Percentiles rank a stretch among this genome's conserved stretches.
Evolutionary conservation across 2,113 vertebrate species (phyloP).

Genomic region (Misgurnus anguillicaudatus): DNA sequence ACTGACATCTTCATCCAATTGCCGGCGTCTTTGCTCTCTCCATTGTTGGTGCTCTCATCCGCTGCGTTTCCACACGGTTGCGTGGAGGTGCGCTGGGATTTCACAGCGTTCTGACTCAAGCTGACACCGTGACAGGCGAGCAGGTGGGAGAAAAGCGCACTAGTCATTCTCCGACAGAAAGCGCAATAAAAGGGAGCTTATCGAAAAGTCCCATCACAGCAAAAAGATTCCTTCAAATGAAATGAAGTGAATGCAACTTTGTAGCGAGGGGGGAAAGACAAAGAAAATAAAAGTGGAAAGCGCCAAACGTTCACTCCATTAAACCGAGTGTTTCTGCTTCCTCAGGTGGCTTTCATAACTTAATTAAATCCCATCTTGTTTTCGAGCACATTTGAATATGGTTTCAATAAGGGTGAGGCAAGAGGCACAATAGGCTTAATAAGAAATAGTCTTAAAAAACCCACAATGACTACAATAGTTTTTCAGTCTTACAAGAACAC

Average conservation of each 20-base stretch:
- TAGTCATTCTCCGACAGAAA: slow-evolving; percentile 45
- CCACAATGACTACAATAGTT: neutral
- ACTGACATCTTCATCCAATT: slow-evolving; percentile 77
- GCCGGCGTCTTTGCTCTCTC: slow-evolving; percentile 59
- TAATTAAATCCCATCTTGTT: slow-evolving; percentile 56
- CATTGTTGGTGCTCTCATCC: slow-evolving; percentile 71
- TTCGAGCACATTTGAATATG: slow-evolving; percentile 53
- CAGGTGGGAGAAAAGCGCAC: slow-evolving; percentile 51
- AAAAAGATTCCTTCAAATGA: slow-evolving; percentile 34
- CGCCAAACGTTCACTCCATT: slow-evolving; percentile 31
- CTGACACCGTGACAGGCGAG: slow-evolving; percentile 53
- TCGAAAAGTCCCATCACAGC: slow-evolving; percentile 20
- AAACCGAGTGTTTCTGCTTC: slow-evolving; percentile 52
- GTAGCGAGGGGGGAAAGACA: neutral
- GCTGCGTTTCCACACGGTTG: slow-evolving; percentile 77
- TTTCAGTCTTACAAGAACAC: neutral
- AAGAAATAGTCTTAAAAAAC: neutral
- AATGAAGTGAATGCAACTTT: slow-evolving; percentile 34
- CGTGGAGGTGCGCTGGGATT: slow-evolving; percentile 75
- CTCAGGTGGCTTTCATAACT: slow-evolving; percentile 52
- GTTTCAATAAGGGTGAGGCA: slow-evolving; percentile 43
- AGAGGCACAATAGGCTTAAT: slow-evolving; percentile 46
- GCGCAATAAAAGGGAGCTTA: slow-evolving; percentile 40
- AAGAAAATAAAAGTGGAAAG: slow-evolving; percentile 34
- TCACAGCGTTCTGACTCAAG: slow-evolving; percentile 70